Conservation (phyloP, 2,797 vertebrate species). For the Lateolabrax maculatus region DNA sequence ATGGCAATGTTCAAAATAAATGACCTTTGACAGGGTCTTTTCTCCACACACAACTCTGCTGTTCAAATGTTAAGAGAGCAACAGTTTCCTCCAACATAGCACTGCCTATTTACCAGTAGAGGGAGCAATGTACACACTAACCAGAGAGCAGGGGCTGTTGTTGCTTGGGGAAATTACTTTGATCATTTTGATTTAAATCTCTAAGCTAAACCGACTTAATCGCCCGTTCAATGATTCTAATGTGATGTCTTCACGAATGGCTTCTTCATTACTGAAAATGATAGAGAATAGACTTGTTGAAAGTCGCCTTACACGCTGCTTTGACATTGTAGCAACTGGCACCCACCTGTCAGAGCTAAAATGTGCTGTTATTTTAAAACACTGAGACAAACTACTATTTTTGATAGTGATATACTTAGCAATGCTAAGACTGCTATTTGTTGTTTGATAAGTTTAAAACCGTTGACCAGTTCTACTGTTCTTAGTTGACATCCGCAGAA, state of each 20-base stretch:
- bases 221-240: neutral
- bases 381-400: neutral
- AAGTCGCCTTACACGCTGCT: neutral
- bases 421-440: neutral
- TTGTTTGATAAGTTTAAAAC: neutral
- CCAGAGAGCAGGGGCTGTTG: neutral
- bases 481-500: neutral
- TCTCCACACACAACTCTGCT: slow-evolving; percentile 3
- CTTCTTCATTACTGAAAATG: neutral
- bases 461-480: neutral
- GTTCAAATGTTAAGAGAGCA: slow-evolving; percentile 7
- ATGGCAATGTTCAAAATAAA: neutral
- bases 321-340: neutral
- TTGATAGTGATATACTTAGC: neutral
- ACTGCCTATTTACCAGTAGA: slow-evolving; percentile 75
- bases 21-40: neutral
- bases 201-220: slow-evolving; percentile 18
- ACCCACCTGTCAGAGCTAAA: neutral
- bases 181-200: slow-evolving; percentile 34
- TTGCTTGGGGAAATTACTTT: slow-evolving; percentile 20
- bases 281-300: neutral
- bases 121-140: slow-evolving; percentile 77
- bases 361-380: slow-evolving; percentile 15
- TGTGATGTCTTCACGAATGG: slow-evolving; percentile 2
- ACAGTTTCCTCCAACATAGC: slow-evolving; percentile 7